Evolutionary conservation across 2,113 vertebrate species (phyloP), one percentile per base, ranked within the genome.

Genomic region (Marmota monax): DNA sequence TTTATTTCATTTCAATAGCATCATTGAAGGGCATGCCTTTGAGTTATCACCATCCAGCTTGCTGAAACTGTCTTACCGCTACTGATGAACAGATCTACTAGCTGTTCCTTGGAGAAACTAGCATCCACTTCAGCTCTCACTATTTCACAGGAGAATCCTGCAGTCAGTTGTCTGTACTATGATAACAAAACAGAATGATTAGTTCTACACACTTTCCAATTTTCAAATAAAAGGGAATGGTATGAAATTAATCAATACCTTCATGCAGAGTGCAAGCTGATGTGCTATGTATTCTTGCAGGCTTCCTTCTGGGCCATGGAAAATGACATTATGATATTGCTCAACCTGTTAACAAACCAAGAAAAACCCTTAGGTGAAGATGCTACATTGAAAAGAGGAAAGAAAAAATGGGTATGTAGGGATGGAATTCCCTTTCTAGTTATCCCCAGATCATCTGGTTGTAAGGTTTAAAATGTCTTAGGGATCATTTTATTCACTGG

Each of bases 221-320:
- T 92, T 95, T 89, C 65, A 42, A 77, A 97, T 18, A 69, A 74
- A 96, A 90, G 53, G 67, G 65, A 39, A 89, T 23, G 0, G 23
- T 18, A n/a, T 23, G 6, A n/a, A 94, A 93, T 53, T 61, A 51
- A 16, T n/a, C 13, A 76, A 90, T 99, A 99, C 99, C 99, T 99
- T 99, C 96, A 99, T 98, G 98, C 99, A 99, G 97, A 98, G 97
- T 0, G 99, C 99, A 56, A 99, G 98, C 98, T 99, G 99, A 92
- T 98, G 92, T 4, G 99, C 99, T 88, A 99, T 98, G 95, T 99
- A 99, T 93, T 99, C 99, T 98, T 99, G 99, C 95, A 99, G 99
- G 98, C 99, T 99, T 98, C 99, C 99, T 98, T 99, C 99, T 65
- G 99, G 99, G 93, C 99, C 99, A 14, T 99, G 99, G 92, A 99